These are phyloP conservation scores for Amazona ochrocephala DNA, from an alignment of 2,797 vertebrate species.

Conservation along the genomic window DNA sequence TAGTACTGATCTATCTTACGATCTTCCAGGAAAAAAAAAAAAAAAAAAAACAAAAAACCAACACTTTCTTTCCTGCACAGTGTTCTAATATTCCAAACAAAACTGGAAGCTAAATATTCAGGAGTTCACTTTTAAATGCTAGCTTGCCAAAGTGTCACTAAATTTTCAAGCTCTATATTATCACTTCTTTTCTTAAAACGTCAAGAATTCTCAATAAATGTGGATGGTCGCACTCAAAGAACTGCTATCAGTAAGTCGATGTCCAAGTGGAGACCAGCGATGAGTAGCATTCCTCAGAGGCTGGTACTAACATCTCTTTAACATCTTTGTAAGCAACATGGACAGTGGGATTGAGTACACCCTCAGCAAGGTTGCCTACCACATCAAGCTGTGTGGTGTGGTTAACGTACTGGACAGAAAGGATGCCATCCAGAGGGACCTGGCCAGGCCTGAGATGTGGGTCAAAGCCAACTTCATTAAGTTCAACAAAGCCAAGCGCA, in stretches of 20 bases:
- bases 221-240: neutral
- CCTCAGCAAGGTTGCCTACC: neutral
- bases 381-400: neutral
- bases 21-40: neutral
- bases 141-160: neutral
- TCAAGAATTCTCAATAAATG: neutral
- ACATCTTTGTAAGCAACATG: neutral
- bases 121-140: neutral
- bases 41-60: no score
- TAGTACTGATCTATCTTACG: neutral
- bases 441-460: neutral
- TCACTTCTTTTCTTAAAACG: neutral
- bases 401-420: neutral
- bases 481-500: neutral
- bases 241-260: fast-evolving
- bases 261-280: neutral
- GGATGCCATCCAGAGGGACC: neutral
- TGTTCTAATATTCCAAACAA: neutral
- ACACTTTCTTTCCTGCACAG: neutral
- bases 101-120: neutral
- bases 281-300: neutral
- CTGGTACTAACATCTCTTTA: neutral
- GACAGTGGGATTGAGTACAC: neutral
- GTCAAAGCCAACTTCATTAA: neutral
- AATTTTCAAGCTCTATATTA: neutral